Conservation (phyloP, 2,888 invertebrate species). For the Drosophila antonietae region DNA sequence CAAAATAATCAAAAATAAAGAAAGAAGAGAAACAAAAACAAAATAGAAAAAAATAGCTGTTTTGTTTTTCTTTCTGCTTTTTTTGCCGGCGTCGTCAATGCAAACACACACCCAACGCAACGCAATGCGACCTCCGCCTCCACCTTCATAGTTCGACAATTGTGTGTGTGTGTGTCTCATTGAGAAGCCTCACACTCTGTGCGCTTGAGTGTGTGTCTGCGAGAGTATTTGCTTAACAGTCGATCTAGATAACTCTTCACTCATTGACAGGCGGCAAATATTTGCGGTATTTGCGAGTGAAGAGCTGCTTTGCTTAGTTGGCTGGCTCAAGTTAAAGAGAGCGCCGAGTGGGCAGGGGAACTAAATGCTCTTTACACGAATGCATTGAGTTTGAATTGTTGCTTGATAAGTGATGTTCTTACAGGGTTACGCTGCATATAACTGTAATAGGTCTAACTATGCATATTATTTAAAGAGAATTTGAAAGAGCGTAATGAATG, state of each 20-base stretch:
- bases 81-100: conserved; percentile 43
- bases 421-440: neutral
- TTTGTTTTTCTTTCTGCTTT: conserved; percentile 12
- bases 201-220: conserved; percentile 25
- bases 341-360: neutral
- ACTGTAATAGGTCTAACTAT: conserved; percentile 7
- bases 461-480: neutral
- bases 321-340: conserved; percentile 1
- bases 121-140: conserved; percentile 50
- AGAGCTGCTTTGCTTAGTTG: conserved; percentile 17
- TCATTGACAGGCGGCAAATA: conserved; percentile 17
- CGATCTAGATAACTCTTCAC: conserved; percentile 40
- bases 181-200: conserved; percentile 16
- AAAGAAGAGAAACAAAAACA: conserved; percentile 3
- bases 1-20: conserved; percentile 21
- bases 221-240: conserved; percentile 26
- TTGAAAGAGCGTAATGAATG: neutral
- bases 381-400: neutral
- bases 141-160: conserved; percentile 37
- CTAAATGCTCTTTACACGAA: neutral
- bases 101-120: conserved; percentile 51
- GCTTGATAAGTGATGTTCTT: no score
- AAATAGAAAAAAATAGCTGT: conserved; percentile 3
- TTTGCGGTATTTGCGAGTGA: conserved; percentile 12
- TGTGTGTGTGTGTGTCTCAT: conserved; percentile 27